Evolutionary conservation across 1,140 invertebrate genomes (phyloP).

Genomic region (Dendroctonus valens): DNA sequence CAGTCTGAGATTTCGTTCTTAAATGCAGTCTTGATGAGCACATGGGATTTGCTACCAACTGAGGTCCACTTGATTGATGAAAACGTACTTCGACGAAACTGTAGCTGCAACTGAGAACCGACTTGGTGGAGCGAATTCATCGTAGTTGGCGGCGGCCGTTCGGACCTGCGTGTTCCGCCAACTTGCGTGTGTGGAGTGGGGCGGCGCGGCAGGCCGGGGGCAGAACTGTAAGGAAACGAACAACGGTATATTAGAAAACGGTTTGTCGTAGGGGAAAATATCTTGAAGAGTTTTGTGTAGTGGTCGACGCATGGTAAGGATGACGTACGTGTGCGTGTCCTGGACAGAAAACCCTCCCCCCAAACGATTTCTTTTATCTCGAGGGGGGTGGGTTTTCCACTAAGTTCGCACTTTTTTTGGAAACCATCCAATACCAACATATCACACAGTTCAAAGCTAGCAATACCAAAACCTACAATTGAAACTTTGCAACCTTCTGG

Average conservation of each 20-base stretch:
- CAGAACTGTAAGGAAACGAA: conserved; percentile 32
- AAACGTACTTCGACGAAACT: conserved; percentile 2
- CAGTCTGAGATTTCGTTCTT: conserved; percentile 1
- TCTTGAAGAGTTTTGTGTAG: conserved; percentile 32
- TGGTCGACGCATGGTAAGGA: conserved; percentile 23
- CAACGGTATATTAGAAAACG: conserved; percentile 36
- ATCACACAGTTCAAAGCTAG: too few relatives aligned
- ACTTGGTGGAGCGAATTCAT: conserved; percentile 12
- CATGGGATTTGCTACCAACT: neutral
- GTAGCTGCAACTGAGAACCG: conserved; percentile 20
- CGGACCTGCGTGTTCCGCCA: conserved; percentile 12
- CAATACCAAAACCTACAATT: too few relatives aligned
- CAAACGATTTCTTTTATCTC: neutral
- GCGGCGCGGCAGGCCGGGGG: conserved; percentile 18
- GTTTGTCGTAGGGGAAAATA: conserved; percentile 31
- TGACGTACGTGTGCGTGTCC: conserved; percentile 6
- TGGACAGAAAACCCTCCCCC: conserved; percentile 15
- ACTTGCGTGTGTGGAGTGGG: conserved; percentile 13
- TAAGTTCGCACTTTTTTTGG: too few relatives aligned
- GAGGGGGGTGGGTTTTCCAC: too few relatives aligned
- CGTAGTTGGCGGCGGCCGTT: conserved; percentile 24
- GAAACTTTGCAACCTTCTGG: too few relatives aligned
- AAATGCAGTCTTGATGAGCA: neutral
- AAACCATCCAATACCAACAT: too few relatives aligned
- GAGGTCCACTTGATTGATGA: conserved; percentile 1